Evolutionary conservation across 2,888 invertebrate genomes (phyloP).

Genomic region (Apocheima hispidaria): DNA sequence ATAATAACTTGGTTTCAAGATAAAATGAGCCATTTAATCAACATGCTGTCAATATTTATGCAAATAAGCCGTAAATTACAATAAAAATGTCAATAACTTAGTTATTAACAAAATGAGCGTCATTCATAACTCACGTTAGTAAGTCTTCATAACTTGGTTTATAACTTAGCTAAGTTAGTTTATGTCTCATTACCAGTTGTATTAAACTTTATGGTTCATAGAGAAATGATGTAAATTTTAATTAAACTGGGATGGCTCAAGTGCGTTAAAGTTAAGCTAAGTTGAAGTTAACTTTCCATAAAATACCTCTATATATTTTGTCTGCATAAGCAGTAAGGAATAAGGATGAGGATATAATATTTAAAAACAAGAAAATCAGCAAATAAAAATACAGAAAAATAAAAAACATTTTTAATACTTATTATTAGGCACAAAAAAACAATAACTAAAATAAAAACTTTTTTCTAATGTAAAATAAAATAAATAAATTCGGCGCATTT

Average conservation of each 20-base stretch:
- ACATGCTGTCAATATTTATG: neutral
- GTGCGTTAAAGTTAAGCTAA: neutral
- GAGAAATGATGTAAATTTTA: conserved; percentile 9
- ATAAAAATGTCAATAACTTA: conserved; percentile 18
- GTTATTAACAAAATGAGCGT: conserved; percentile 2
- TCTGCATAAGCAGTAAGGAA: too few relatives aligned
- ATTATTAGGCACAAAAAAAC: too few relatives aligned
- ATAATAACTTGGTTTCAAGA: neutral
- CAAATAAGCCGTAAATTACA: conserved; percentile 22
- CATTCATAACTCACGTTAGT: conserved; percentile 19
- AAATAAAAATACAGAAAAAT: too few relatives aligned
- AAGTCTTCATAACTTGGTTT: conserved; percentile 22
- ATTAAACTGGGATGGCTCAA: conserved; percentile 1
- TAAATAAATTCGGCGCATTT: too few relatives aligned
- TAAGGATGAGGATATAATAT: too few relatives aligned
- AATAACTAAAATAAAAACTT: too few relatives aligned
- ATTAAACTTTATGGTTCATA: conserved; percentile 4
- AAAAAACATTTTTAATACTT: too few relatives aligned
- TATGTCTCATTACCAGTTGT: conserved; percentile 14
- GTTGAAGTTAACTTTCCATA: neutral
- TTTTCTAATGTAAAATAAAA: too few relatives aligned
- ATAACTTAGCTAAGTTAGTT: conserved; percentile 16
- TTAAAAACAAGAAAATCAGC: too few relatives aligned
- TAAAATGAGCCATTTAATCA: neutral
- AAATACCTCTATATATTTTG: too few relatives aligned